Base-by-base conservation (phyloP, 2,888 invertebrate species). In the Ellobium chinense region DNA sequence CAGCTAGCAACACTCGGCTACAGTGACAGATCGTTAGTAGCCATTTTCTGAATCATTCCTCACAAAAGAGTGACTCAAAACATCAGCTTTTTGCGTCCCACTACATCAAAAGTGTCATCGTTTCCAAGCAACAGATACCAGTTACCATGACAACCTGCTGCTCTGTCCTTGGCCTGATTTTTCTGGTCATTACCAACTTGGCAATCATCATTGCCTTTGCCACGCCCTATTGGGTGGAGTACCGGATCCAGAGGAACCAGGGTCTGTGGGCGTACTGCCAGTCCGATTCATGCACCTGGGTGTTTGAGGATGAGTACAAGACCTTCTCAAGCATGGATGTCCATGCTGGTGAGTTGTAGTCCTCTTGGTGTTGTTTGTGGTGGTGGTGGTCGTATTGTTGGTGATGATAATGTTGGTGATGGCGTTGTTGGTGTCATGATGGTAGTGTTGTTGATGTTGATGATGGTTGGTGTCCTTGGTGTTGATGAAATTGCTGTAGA, bases 121-220 rank as follows among this genome's bases (percentile, higher is more conserved):
- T n/a, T n/a, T n/a, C n/a, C n/a, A n/a, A n/a, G n/a, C n/a, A n/a
- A n/a, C n/a, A n/a, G n/a, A n/a, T n/a, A 54, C n/a, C 14, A 34
- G 66, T 39, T 9, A 27, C 66, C 73, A 85, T 83, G 83, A 85
- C 88, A 60, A 85, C 85, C 54, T 87, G 88, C 73, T 82, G 85
- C 27, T 86, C 88, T 7, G 87, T 89, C 12, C 24, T 88, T 18
- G 90, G 88, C 7, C 78, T 89, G 37, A 84, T 89, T 12, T 83
- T 85, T 54, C 82, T 89, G 69, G 89, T 89, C 14, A 72, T 90
- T 4, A 89, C 89, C 21, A 86, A 88, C 70, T 83, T 89, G 54
- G 86, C 86, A 7, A 60, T 74, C 2, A 80, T 80, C 46, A 80
- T 80, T 34, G 14, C 68, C 37, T 80, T 74, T 21, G 80, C 74